Conservation (phyloP, 1,140 invertebrate genomes). For the Drosophila funebris region DNA sequence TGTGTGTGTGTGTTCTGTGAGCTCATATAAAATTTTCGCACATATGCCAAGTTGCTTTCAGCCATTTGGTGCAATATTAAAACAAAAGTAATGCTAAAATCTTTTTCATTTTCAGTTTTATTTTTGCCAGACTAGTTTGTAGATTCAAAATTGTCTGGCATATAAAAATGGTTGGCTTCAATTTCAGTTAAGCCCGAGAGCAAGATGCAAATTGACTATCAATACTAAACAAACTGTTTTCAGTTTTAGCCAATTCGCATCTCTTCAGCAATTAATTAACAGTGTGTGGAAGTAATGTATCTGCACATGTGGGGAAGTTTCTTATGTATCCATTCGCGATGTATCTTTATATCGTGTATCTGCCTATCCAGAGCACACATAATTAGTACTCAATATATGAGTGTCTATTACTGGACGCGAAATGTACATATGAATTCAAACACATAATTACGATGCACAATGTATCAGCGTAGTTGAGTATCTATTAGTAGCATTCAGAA, state of each 20-base stretch:
- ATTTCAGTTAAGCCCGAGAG: slow-evolving; percentile 1
- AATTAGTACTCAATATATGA: no score
- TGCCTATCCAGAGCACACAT: no score
- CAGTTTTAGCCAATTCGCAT: neutral
- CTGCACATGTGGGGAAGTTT: neutral
- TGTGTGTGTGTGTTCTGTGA: slow-evolving; percentile 25
- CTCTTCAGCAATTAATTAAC: neutral
- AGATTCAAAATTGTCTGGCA: slow-evolving; percentile 60
- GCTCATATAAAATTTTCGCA: slow-evolving; percentile 71
- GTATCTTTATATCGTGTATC: neutral
- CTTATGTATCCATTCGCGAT: no score
- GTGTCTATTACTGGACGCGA: no score
- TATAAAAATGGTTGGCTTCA: slow-evolving; percentile 10
- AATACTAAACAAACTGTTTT: slow-evolving; percentile 10
- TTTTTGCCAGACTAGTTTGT: slow-evolving; percentile 4
- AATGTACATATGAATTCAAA: neutral
- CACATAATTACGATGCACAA: neutral
- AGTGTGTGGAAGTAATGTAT: no score
- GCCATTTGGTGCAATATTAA: slow-evolving; percentile 71
- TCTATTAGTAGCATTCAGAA: neutral
- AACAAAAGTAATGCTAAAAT: slow-evolving; percentile 73
- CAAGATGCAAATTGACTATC: slow-evolving; percentile 16
- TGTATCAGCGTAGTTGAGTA: neutral
- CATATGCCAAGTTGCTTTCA: slow-evolving; percentile 73
- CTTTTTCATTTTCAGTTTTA: slow-evolving; percentile 36